Conservation (phyloP, 2,888 invertebrate genomes). For the Tridacna gigas region DNA sequence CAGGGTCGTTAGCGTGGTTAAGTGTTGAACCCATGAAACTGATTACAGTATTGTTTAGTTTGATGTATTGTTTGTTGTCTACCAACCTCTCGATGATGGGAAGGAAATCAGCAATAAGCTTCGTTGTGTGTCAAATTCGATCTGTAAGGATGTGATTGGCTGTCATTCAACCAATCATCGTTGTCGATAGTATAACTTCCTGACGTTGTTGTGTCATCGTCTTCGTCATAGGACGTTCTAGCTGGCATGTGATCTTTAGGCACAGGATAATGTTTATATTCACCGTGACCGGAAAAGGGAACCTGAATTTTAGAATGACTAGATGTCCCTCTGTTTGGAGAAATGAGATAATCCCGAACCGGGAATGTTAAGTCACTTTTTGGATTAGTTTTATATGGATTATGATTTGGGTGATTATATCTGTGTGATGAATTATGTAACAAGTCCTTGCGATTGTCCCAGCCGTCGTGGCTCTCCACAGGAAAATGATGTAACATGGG, state of each 20-base stretch:
- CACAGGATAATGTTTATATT: constrained; percentile 39
- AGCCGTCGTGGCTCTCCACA: constrained; percentile 33
- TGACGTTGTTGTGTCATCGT: constrained; percentile 66
- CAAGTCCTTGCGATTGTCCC: constrained; percentile 43
- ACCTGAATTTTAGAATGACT: constrained; percentile 13
- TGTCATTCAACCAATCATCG: constrained; percentile 63
- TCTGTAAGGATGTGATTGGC: constrained; percentile 49
- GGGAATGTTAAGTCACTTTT: constrained; percentile 35
- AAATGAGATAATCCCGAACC: constrained; percentile 34
- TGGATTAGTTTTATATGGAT: constrained; percentile 20
- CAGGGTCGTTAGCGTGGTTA: neutral
- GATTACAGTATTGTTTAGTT: no score
- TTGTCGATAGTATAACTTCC: constrained; percentile 66
- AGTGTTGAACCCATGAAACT: no score
- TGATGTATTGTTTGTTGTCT: no score
- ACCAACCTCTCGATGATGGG: no score
- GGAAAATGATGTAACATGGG: constrained; percentile 59
- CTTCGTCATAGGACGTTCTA: constrained; percentile 63
- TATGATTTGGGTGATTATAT: constrained; percentile 31
- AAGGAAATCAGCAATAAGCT: constrained; percentile 58
- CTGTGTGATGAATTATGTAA: constrained; percentile 28
- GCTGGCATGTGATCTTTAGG: constrained; percentile 48
- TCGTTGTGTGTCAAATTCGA: constrained; percentile 53
- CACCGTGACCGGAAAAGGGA: neutral
- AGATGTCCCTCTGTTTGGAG: constrained; percentile 22